phyloP scores from a whole-genome alignment of 2,797 vertebrate genomes.

The Sebastes alutus region DNA sequence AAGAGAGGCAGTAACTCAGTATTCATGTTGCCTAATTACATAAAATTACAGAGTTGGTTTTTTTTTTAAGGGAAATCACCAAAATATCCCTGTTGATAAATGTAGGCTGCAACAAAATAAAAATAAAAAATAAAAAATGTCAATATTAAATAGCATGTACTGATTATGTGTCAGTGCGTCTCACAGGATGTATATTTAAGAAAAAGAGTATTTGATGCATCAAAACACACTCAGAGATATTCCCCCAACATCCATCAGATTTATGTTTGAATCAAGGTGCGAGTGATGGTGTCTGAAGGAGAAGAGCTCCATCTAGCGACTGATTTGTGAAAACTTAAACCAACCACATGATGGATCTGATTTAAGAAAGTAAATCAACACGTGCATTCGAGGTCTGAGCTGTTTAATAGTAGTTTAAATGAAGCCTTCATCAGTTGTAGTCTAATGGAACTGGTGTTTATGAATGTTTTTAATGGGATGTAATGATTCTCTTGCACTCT shows the following conservation, averaged over 20 bases:
- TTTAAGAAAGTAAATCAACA: not conserved
- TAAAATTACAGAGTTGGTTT: not conserved
- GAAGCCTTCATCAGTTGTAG: not conserved
- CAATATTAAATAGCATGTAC: not conserved
- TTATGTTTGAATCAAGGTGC: not conserved
- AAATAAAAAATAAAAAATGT: not conserved
- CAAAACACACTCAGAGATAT: not conserved
- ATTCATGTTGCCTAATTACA: not conserved
- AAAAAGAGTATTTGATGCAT: not conserved
- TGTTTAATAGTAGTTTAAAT: not conserved
- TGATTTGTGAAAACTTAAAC: not conserved
- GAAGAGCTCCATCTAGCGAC: slow-evolving; percentile 66
- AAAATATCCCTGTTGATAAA: not conserved
- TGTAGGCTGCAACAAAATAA: not conserved
- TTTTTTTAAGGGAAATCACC: not conserved
- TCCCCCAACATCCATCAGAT: not conserved
- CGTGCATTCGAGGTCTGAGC: not conserved
- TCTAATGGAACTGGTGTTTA: not conserved
- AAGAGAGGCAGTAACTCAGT: too few species aligned
- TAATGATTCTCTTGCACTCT: not conserved
- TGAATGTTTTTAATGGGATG: not conserved
- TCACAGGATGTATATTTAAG: not conserved
- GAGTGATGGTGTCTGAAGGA: slow-evolving; percentile 20
- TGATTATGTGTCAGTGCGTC: not conserved
- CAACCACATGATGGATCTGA: not conserved